Evolutionary conservation across 2,797 vertebrate species (phyloP).

Genomic region (Pogonophryne albipinna): DNA sequence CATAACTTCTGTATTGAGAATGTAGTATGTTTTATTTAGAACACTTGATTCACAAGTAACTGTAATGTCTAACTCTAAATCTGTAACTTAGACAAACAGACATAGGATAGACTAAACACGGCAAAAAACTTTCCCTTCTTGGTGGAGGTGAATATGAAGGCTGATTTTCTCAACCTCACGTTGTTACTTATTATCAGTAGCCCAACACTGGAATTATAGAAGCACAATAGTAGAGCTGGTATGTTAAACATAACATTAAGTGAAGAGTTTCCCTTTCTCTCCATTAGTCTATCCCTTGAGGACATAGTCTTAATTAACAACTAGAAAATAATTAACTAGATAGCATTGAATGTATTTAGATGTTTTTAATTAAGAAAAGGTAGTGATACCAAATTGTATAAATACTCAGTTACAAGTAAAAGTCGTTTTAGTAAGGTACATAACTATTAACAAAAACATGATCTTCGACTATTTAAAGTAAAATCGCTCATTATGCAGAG

Average conservation of each 20-base stretch:
- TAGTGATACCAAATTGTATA: background rate
- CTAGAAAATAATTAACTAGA: background rate
- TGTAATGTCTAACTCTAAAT: background rate
- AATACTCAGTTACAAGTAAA: background rate
- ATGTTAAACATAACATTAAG: background rate
- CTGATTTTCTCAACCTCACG: no score
- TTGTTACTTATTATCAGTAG: background rate
- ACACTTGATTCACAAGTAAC: no score
- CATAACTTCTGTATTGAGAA: background rate
- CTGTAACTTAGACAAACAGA: no score
- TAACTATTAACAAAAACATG: no score
- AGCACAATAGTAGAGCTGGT: background rate
- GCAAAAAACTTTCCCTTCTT: no score
- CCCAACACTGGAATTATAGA: background rate
- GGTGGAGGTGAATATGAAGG: no score
- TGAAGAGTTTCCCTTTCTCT: background rate
- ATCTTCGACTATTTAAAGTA: background rate
- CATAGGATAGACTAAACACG: no score
- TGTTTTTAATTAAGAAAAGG: background rate
- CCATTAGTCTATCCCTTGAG: background rate
- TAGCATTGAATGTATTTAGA: background rate
- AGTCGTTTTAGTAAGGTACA: no score
- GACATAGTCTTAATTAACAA: background rate
- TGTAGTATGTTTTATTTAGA: background rate
- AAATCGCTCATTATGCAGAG: background rate